Evolutionary conservation across 2,888 invertebrate genomes (phyloP).

Genomic region (Anthophora plumipes): DNA sequence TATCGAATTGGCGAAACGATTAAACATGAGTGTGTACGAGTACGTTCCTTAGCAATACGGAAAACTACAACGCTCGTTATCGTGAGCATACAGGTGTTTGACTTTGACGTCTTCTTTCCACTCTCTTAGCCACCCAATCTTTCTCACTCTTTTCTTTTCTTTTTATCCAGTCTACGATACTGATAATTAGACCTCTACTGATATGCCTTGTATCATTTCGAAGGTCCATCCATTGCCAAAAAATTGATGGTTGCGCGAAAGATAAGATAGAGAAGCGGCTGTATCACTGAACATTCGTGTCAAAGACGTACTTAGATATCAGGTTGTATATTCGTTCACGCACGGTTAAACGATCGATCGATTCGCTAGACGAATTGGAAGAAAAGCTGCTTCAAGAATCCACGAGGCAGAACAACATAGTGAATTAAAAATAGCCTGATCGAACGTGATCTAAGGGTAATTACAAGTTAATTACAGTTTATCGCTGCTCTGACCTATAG

Average conservation of each 20-base stretch:
- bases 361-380: slow-evolving; percentile 2
- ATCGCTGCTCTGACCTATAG: background rate
- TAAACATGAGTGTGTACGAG: background rate
- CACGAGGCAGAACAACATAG: background rate
- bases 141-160: background rate
- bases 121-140: background rate
- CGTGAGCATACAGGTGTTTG: slow-evolving; percentile 71
- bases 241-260: slow-evolving; percentile 60
- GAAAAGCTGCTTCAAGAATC: background rate
- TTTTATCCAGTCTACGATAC: background rate
- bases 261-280: slow-evolving; percentile 67
- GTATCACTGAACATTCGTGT: slow-evolving; percentile 41
- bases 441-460: background rate
- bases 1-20: background rate
- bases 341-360: slow-evolving; percentile 5
- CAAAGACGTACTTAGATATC: slow-evolving; percentile 17
- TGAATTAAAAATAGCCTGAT: slow-evolving; percentile 2
- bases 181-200: slow-evolving; percentile 48
- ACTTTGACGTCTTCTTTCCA: slow-evolving; percentile 3
- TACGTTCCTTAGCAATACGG: slow-evolving; percentile 39
- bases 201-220: slow-evolving; percentile 47
- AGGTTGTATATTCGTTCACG: slow-evolving; percentile 4
- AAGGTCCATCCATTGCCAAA: slow-evolving; percentile 45
- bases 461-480: background rate
- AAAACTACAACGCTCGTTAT: slow-evolving; percentile 70